Evolutionary conservation across 2,888 invertebrate species (phyloP).

Genomic region (Pherbina coryleti): DNA sequence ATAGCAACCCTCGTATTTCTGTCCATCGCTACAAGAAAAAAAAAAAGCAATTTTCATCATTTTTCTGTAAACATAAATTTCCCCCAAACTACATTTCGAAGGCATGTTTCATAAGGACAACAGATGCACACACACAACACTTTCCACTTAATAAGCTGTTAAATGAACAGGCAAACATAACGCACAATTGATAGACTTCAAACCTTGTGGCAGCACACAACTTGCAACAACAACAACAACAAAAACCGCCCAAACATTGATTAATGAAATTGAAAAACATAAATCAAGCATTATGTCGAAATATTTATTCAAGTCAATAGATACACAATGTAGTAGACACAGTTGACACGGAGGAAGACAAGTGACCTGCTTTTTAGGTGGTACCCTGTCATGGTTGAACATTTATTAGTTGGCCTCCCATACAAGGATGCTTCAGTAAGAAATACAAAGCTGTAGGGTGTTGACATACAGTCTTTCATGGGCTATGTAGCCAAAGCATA

Average conservation of each 20-base stretch:
- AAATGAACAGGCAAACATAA: not conserved
- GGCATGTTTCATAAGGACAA: not conserved
- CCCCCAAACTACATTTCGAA: too few species aligned
- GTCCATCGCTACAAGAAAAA: too few species aligned
- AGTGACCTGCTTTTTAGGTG: too few species aligned
- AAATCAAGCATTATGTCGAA: constrained; percentile 39
- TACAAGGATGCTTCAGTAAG: not conserved
- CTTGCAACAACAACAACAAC: not conserved
- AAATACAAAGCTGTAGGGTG: not conserved
- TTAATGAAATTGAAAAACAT: constrained; percentile 40
- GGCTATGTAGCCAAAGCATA: too few species aligned
- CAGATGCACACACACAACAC: not conserved
- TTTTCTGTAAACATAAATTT: too few species aligned
- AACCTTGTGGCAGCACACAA: too few species aligned
- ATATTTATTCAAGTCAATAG: not conserved
- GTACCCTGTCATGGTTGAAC: not conserved
- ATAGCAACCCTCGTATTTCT: too few species aligned
- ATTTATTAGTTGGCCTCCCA: not conserved
- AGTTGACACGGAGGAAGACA: too few species aligned
- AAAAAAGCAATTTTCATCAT: too few species aligned
- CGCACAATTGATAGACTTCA: not conserved
- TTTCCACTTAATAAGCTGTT: not conserved
- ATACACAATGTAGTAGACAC: not conserved
- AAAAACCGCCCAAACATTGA: constrained; percentile 28
- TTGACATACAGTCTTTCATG: not conserved